Base-by-base conservation (phyloP, 1,140 invertebrate genomes). In the Nylanderia fulva region DNA sequence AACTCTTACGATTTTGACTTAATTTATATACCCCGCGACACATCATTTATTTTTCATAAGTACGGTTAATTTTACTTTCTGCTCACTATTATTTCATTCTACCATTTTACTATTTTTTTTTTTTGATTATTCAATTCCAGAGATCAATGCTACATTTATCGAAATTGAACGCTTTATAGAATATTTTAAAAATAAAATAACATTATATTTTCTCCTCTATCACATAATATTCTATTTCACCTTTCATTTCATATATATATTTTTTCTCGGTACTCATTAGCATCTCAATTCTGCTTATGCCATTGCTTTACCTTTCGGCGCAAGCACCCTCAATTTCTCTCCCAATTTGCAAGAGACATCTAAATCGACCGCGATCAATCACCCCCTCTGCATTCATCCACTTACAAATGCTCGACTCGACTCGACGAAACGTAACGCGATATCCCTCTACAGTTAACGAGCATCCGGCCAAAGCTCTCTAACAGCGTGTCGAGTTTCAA, bases 291-390 rank as follows among this genome's bases (percentile, higher is more conserved):
- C 42, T 82, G 58, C 36, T 18, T 48, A 29, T 13, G 13, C 24
- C n/a, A 66, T 58, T 29, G 45, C 48, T 56, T 71, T 42, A 58
- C 54, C 29, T 71, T 71, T 82, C 36, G 27, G 27, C 27, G n/a
- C 64, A 56, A 56, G 58, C 52, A 56, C 6, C 76, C 21, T 39
- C 66, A 42, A 82, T 71, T 82, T 72, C 77, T 72, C 66, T 58
- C 39, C 77, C 77, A 82, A 82, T 82, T 82, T 82, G 66, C 52
- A 27, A 71, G 77, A 71, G 52, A 60, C 77, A 58, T 29, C 66
- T 54, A 82, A 82, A 82, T 82, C 66, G 36, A 39, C 52, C 18
- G 39, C 77, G 77, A 82, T 72, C 77, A 82, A 72, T 82, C 77
- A 80, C 24, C 13, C n/a, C n/a, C n/a, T n/a, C 18, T 33, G 48